phyloP scores from a whole-genome alignment of 2,888 invertebrate species.

The Formica aserva region DNA sequence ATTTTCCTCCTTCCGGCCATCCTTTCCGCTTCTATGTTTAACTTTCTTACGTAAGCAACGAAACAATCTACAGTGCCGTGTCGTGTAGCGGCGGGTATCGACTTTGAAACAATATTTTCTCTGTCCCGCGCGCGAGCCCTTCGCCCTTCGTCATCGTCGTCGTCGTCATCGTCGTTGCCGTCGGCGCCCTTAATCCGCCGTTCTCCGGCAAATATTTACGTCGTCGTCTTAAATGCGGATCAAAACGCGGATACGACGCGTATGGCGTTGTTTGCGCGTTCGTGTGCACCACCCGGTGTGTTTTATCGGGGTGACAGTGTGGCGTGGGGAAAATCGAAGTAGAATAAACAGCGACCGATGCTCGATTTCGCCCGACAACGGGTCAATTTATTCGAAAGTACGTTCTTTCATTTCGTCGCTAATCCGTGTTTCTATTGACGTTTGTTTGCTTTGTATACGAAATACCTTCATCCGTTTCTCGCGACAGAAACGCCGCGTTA shows the following conservation, averaged over 20 bases:
- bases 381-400: slow-evolving; percentile 54
- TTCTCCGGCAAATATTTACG: slow-evolving; percentile 61
- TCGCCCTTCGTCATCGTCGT: not conserved
- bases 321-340: slow-evolving; percentile 36
- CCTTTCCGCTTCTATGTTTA: slow-evolving; percentile 66
- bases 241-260: slow-evolving; percentile 33
- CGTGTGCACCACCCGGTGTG: not conserved
- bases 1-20: slow-evolving; percentile 54
- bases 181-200: slow-evolving; percentile 46
- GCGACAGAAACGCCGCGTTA: slow-evolving; percentile 26
- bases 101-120: slow-evolving; percentile 71
- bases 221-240: slow-evolving; percentile 56
- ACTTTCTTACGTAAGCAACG: slow-evolving; percentile 70
- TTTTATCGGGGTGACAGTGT: not conserved
- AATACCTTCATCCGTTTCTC: slow-evolving; percentile 50
- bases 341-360: slow-evolving; percentile 41
- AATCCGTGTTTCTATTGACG: slow-evolving; percentile 52
- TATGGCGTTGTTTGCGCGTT: slow-evolving; percentile 31
- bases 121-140: slow-evolving; percentile 20
- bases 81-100: slow-evolving; percentile 58
- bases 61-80: slow-evolving; percentile 56
- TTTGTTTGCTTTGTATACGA: slow-evolving; percentile 51
- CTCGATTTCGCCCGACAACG: slow-evolving; percentile 51
- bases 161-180: not conserved
- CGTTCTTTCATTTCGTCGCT: slow-evolving; percentile 46